phyloP scores from a whole-genome alignment of 2,113 vertebrate genomes.

The Thamnaconus septentrionalis region DNA sequence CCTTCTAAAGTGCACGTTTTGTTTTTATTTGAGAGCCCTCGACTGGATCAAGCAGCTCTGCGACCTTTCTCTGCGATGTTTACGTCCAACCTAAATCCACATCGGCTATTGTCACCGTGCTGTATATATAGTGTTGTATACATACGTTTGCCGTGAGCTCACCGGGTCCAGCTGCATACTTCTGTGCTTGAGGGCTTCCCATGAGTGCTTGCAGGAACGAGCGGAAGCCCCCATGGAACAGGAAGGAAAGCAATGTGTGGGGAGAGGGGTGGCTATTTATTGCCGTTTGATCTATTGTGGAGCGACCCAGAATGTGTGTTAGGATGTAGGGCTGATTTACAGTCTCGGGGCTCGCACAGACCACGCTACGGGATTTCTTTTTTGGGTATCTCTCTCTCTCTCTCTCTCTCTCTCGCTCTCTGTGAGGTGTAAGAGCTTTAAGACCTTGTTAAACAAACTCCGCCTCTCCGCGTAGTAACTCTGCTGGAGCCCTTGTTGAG shows the following conservation, averaged over 20 bases:
- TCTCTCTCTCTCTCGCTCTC: not conserved
- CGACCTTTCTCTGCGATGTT: no score
- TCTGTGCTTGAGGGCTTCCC: slow-evolving; percentile 64
- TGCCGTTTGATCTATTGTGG: slow-evolving; percentile 75
- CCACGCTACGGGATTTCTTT: slow-evolving; percentile 45
- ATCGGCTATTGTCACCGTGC: not conserved
- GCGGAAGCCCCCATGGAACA: slow-evolving; percentile 65
- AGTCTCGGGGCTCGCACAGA: slow-evolving; percentile 51
- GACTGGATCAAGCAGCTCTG: no score
- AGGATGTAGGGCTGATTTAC: slow-evolving; percentile 73
- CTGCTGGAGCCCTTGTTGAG: slow-evolving; percentile 15
- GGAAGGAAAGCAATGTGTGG: slow-evolving; percentile 75
- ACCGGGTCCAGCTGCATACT: slow-evolving; percentile 63
- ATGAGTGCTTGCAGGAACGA: slow-evolving; percentile 65
- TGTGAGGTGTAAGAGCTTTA: slow-evolving; percentile 53
- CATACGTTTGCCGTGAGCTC: slow-evolving; percentile 35
- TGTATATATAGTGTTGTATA: slow-evolving; percentile 20
- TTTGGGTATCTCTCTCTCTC: slow-evolving; percentile 61
- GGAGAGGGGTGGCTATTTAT: slow-evolving; percentile 72
- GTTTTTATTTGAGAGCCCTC: not conserved
- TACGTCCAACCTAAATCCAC: no score
- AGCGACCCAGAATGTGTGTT: slow-evolving; percentile 67
- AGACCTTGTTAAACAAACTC: slow-evolving; percentile 54
- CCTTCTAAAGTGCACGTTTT: not conserved
- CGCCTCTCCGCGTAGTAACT: slow-evolving; percentile 22